phyloP scores from a whole-genome alignment of 2,797 vertebrate genomes.

The Phataginus tetradactyla region DNA sequence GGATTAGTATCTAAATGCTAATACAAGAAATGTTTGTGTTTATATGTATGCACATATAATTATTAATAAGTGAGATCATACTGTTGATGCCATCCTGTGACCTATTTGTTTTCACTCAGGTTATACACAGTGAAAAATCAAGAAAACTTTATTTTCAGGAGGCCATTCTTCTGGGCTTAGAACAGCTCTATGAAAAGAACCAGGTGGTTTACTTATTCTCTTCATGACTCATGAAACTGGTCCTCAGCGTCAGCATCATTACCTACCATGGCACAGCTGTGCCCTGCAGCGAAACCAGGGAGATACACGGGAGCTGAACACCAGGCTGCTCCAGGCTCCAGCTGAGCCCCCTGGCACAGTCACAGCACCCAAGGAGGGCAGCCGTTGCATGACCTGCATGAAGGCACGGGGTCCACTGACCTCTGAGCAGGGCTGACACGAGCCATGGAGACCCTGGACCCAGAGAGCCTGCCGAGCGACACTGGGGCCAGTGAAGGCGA shows the following conservation, averaged over 20 bases:
- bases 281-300: neutral
- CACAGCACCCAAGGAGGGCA: neutral
- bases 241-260: neutral
- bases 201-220: neutral
- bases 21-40: neutral
- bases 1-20: neutral
- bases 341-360: neutral
- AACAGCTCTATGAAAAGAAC: neutral
- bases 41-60: neutral
- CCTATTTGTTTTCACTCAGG: neutral
- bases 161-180: neutral
- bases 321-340: neutral
- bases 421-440: neutral
- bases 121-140: neutral
- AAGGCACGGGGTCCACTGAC: neutral
- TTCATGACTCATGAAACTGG: neutral
- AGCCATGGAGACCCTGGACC: neutral
- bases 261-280: neutral
- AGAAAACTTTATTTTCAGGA: neutral
- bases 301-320: neutral
- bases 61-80: neutral
- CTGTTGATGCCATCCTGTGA: neutral
- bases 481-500: neutral
- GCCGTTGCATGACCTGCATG: neutral
- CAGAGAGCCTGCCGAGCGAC: neutral